Conservation (phyloP, 2,113 vertebrate species). For the Psilopogon haemacephalus region DNA sequence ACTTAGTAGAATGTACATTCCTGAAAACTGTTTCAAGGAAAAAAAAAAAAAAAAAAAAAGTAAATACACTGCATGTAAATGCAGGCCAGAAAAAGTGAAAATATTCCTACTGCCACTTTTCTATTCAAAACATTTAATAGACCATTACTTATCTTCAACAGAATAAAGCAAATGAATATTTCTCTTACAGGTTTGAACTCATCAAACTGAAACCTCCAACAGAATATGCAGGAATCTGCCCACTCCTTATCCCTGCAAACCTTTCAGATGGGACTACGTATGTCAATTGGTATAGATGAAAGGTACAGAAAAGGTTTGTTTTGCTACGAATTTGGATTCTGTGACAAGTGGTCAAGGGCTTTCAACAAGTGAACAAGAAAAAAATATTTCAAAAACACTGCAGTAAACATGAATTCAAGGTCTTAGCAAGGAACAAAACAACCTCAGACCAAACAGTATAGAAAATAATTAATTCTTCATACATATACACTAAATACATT, state of each 20-base stretch:
- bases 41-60: too few species aligned
- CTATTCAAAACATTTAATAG: background rate
- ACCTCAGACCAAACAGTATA: background rate
- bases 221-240: background rate
- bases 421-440: background rate
- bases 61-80: background rate
- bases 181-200: background rate
- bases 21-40: background rate
- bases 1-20: background rate
- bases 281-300: background rate
- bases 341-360: background rate
- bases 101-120: background rate
- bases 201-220: background rate
- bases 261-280: background rate
- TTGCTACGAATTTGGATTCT: background rate
- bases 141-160: background rate
- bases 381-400: background rate
- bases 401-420: background rate
- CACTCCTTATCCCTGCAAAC: background rate
- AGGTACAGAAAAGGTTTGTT: background rate
- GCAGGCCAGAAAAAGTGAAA: background rate
- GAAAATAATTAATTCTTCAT: background rate
- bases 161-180: background rate
- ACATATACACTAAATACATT: background rate
- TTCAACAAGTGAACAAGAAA: background rate